Conservation (phyloP, 2,888 invertebrate genomes). For the Drosophila fungiperda region DNA sequence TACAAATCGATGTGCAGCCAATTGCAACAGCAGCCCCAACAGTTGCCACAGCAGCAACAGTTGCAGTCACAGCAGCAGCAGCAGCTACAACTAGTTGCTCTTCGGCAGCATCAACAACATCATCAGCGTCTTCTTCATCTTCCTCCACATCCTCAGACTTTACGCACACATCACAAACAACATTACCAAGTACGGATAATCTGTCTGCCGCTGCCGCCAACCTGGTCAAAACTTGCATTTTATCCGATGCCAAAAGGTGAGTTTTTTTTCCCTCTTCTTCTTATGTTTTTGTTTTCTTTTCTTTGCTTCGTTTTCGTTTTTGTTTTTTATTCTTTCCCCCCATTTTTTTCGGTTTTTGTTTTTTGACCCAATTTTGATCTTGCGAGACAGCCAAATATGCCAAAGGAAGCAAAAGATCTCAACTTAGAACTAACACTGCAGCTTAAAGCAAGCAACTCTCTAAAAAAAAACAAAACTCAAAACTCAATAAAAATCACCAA, state of each 20-base stretch:
- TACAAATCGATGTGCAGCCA: slow-evolving; percentile 70
- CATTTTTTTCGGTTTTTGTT: slow-evolving; percentile 13
- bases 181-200: slow-evolving; percentile 78
- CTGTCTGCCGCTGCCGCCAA: slow-evolving; percentile 69
- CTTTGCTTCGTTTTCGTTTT: slow-evolving; percentile 12
- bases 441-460: slow-evolving; percentile 27
- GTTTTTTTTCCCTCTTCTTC: slow-evolving; percentile 41
- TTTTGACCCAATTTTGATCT: slow-evolving; percentile 39
- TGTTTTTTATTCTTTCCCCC: neutral
- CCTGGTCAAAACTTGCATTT: slow-evolving; percentile 81
- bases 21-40: slow-evolving; percentile 34
- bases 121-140: slow-evolving; percentile 47
- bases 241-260: slow-evolving; percentile 81
- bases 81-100: slow-evolving; percentile 20
- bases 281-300: slow-evolving; percentile 38
- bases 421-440: slow-evolving; percentile 44
- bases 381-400: slow-evolving; percentile 6
- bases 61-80: slow-evolving; percentile 34
- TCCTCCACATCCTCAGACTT: slow-evolving; percentile 72
- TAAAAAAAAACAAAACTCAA: neutral
- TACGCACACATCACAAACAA: slow-evolving; percentile 75
- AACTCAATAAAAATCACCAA: neutral
- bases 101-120: slow-evolving; percentile 37
- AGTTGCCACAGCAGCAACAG: slow-evolving; percentile 33
- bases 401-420: slow-evolving; percentile 9